Conservation (phyloP, 2,888 invertebrate species). For the Agrilus mali region DNA sequence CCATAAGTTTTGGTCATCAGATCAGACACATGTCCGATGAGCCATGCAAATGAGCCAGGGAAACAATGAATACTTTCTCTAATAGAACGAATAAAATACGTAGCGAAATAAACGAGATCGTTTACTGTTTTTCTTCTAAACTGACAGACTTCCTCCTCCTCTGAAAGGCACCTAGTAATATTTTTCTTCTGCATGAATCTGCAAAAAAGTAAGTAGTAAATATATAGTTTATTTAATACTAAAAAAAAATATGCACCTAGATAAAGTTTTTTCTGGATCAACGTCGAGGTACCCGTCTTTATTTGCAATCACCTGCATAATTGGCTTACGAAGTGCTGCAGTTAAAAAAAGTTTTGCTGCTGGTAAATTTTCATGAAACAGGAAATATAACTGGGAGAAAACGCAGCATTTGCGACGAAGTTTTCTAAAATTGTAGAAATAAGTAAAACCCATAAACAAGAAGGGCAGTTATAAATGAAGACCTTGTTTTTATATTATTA, state of each 20-base stretch:
- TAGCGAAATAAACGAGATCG: conserved; percentile 46
- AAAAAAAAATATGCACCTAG: conserved; percentile 37
- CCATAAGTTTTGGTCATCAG: conserved; percentile 48
- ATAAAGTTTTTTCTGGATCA: conserved; percentile 74
- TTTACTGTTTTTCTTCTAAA: conserved; percentile 34
- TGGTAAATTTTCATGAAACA: conserved; percentile 79
- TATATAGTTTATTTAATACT: conserved; percentile 3
- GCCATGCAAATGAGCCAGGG: conserved; percentile 81
- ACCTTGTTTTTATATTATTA: too few species aligned
- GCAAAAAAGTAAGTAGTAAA: conserved; percentile 3
- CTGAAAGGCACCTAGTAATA: conserved; percentile 4
- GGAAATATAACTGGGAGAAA: conserved; percentile 74
- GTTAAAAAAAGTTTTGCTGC: conserved; percentile 88
- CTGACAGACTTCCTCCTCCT: too few species aligned
- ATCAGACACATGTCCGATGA: conserved; percentile 74
- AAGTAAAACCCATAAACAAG: conserved; percentile 2
- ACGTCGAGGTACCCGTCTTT: conserved; percentile 87
- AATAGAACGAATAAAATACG: conserved; percentile 57
- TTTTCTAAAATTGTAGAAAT: conserved; percentile 39
- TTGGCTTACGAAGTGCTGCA: conserved; percentile 81
- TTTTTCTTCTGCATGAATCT: conserved; percentile 50
- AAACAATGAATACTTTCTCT: conserved; percentile 80
- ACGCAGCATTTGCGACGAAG: conserved; percentile 77
- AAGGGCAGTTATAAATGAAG: neutral
- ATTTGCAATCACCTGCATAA: conserved; percentile 80